Base-by-base conservation (phyloP, 2,113 vertebrate species). In the Podiceps cristatus region DNA sequence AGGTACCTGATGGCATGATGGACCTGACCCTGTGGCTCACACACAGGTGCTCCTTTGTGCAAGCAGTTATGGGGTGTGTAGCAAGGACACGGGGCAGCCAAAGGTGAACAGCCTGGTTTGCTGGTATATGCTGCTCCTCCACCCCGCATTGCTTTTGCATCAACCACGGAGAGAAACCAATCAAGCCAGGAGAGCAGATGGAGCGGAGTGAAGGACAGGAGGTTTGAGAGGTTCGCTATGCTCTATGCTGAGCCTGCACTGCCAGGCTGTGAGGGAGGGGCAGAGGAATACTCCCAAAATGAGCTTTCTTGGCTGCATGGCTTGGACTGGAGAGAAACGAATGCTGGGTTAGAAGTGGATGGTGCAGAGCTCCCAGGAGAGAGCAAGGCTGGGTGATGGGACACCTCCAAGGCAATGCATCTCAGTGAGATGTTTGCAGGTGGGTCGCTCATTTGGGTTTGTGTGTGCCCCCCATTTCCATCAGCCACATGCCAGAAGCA, bases 381-480 rank as follows among this genome's bases (percentile, higher is more conserved):
- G 5, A 50, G 40, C 37, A 31, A 27, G 47, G 8, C 27, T 82
- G 66, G 23, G 58, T 18, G 18, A 5, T 14, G 40, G 53, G 56
- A 85, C 44, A 71, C 5, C n/a, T 45, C 42, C 73, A 44, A 4
- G 64, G 63, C 88, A 67, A 3, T 3, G 72, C 35, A 55, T 10
- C 37, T 25, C 73, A n/a, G 52, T 18, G 56, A 59, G 71, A 3
- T 25, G 5, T 67, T 13, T 42, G 56, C 56, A 64, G 45, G 14
- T 62, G 60, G 42, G 13, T 68, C 47, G 4, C 27, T 62, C 1
- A 0, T 27, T 25, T 44, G 52, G 53, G 6, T 29, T 49, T 53
- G 18, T 55, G 49, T 0, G 0, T 42, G 22, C 14, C n/a, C 10
- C 7, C 5, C 8, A 0, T 62, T 40, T 17, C 45, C 22, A 1